phyloP scores from a whole-genome alignment of 2,113 vertebrate species.

The Onychostoma macrolepis region DNA sequence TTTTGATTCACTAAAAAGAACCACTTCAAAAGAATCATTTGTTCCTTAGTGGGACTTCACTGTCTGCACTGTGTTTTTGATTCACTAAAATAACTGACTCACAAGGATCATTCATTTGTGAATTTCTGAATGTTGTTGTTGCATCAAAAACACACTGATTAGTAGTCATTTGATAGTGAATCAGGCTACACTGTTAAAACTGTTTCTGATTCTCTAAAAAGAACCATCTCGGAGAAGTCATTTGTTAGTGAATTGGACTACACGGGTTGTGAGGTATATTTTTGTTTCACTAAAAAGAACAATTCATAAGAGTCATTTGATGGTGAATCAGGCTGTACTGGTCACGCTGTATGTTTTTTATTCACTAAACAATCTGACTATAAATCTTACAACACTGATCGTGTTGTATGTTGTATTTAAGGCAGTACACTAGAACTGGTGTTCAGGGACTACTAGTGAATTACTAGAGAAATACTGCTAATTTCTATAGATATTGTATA shows the following conservation, averaged over 20 bases:
- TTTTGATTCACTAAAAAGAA: neutral
- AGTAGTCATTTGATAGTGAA: neutral
- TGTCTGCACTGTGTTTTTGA: neutral
- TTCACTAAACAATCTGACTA: neutral
- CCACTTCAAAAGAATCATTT: neutral
- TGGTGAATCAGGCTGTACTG: neutral
- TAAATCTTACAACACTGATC: neutral
- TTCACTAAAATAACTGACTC: neutral
- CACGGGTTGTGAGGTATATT: neutral
- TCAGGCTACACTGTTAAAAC: neutral
- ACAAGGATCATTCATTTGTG: neutral
- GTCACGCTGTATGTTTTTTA: neutral
- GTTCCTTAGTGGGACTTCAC: neutral
- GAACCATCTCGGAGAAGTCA: neutral
- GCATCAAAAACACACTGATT: neutral
- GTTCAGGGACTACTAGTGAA: neutral
- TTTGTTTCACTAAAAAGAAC: neutral
- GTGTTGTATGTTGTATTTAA: neutral
- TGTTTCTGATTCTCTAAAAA: neutral
- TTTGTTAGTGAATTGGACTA: neutral
- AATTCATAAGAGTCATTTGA: neutral
- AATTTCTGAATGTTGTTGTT: neutral
- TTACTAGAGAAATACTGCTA: neutral
- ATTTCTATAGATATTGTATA: neutral
- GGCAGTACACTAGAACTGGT: neutral